These are phyloP conservation scores for Tenthredo notha DNA, from an alignment of 2,888 invertebrate species.

Conservation along the genomic window DNA sequence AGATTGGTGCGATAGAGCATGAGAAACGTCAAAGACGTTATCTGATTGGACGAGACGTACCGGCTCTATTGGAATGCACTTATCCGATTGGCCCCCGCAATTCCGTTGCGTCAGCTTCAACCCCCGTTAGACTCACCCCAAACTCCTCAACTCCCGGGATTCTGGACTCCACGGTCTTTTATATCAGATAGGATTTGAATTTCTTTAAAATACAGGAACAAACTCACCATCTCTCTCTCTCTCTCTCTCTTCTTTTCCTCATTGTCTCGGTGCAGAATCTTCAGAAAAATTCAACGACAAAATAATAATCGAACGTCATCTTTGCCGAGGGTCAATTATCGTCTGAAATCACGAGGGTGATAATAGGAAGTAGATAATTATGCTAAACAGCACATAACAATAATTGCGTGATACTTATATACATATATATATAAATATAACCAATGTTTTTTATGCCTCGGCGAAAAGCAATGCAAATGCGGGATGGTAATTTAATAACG, in stretches of 20 bases:
- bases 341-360: not conserved
- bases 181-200: conserved; percentile 71
- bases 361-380: not conserved
- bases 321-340: conserved; percentile 3
- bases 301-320: not conserved
- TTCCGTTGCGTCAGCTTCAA: conserved; percentile 74
- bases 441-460: not conserved
- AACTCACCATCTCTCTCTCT: not conserved
- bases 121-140: conserved; percentile 50
- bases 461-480: conserved; percentile 31
- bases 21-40: conserved; percentile 77
- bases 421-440: too few species aligned
- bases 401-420: conserved; percentile 1
- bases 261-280: not conserved
- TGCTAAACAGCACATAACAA: conserved; percentile 1
- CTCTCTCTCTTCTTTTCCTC: not conserved
- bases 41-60: conserved; percentile 75
- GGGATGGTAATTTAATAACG: conserved; percentile 22
- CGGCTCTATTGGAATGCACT: conserved; percentile 75
- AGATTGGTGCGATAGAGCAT: conserved; percentile 75
- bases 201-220: conserved; percentile 66
- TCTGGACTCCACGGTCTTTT: conserved; percentile 63
- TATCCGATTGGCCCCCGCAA: conserved; percentile 77
- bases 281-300: not conserved
- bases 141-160: conserved; percentile 31